Percentiles rank a stretch among this genome's conserved stretches.
phyloP scores from a whole-genome alignment of 1,140 invertebrate genomes.

The Drosophila tani region DNA sequence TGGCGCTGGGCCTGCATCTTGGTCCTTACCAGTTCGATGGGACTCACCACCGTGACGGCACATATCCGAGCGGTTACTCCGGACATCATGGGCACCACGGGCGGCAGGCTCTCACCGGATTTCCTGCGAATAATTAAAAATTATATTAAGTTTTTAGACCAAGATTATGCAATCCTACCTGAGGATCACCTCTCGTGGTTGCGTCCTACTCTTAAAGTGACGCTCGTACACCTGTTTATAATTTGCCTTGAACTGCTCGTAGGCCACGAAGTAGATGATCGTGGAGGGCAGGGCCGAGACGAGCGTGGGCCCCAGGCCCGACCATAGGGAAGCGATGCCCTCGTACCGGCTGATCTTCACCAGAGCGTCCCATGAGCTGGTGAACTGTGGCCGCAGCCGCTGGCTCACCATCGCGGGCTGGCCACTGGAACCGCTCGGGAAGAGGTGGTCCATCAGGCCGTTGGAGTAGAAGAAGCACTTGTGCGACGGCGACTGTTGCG shows the following conservation, averaged over 20 bases:
- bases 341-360: constrained; percentile 95
- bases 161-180: background rate
- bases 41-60: constrained; percentile 95
- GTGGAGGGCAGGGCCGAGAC: constrained; percentile 98
- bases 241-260: constrained; percentile 93
- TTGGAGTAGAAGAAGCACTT: constrained; percentile 99
- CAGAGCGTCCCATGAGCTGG: constrained; percentile 97
- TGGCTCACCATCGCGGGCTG: constrained; percentile 60
- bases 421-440: constrained; percentile 88
- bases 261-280: constrained; percentile 98
- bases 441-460: constrained; percentile 99
- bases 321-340: constrained; percentile 97
- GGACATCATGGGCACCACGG: constrained; percentile 91
- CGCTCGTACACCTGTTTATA: constrained; percentile 87
- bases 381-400: constrained; percentile 91
- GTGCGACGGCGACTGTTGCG: constrained; percentile 92
- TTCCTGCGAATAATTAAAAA: background rate
- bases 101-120: constrained; percentile 84
- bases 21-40: constrained; percentile 97
- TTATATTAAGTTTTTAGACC: background rate
- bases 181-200: too few species aligned
- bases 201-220: constrained; percentile 3
- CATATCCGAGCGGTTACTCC: constrained; percentile 93
- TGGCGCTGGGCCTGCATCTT: constrained; percentile 98
- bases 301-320: constrained; percentile 97